Conservation (phyloP, 2,113 vertebrate genomes). For the Anas platyrhynchos region DNA sequence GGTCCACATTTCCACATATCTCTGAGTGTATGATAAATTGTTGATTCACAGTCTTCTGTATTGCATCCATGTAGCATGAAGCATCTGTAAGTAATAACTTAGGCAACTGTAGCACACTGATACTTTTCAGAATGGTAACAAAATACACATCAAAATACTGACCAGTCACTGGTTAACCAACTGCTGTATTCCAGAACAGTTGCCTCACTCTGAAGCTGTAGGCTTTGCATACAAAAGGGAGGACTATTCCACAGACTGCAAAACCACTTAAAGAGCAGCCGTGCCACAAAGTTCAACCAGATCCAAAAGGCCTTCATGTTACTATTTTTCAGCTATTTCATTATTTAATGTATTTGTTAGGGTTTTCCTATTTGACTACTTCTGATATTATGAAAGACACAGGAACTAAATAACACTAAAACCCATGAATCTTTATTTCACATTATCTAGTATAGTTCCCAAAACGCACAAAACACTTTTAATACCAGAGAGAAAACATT, state of each 20-base stretch:
- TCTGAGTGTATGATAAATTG: background rate
- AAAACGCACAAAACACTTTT: background rate
- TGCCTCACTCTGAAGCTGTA: background rate
- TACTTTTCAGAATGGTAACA: background rate
- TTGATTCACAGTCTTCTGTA: background rate
- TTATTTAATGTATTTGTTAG: background rate
- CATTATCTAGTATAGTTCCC: background rate
- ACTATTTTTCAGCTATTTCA: background rate
- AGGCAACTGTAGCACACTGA: background rate
- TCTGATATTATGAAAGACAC: background rate
- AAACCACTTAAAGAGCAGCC: background rate
- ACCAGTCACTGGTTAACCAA: background rate
- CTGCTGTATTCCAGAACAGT: background rate
- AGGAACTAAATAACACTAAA: background rate
- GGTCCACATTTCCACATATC: background rate
- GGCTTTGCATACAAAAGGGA: background rate
- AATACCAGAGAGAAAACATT: background rate
- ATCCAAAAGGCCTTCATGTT: background rate
- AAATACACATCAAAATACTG: background rate
- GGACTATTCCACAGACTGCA: background rate
- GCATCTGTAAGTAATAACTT: slow-evolving; percentile 17
- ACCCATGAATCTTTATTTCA: background rate
- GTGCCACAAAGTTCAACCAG: background rate
- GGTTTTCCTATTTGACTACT: background rate
- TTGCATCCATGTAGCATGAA: background rate